phyloP scores from a whole-genome alignment of 1,140 invertebrate species.

The Mamestra configurata region DNA sequence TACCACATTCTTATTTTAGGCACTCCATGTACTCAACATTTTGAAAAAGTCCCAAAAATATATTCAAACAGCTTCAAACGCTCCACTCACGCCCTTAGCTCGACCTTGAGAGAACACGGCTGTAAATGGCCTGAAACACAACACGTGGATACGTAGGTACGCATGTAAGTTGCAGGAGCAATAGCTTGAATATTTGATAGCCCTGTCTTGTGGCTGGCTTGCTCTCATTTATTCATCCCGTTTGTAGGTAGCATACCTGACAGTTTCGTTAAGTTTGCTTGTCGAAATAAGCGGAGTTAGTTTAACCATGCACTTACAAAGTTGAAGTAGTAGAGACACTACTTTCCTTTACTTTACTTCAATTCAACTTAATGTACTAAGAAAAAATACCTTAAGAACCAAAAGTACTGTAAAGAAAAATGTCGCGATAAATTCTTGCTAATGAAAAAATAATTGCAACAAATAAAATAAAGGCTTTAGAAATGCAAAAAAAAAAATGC shows the following conservation, averaged over 20 bases:
- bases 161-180: constrained; percentile 27
- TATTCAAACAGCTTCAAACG: background rate
- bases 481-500: too few species aligned
- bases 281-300: background rate
- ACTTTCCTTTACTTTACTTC: too few species aligned
- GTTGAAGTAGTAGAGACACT: too few species aligned
- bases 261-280: constrained; percentile 1
- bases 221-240: constrained; percentile 32
- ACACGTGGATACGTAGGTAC: background rate
- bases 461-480: too few species aligned
- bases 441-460: too few species aligned
- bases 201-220: constrained; percentile 20
- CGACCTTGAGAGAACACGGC: constrained; percentile 13
- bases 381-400: too few species aligned
- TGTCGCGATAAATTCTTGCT: too few species aligned
- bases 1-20: too few species aligned
- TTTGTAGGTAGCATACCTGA: background rate
- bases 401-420: too few species aligned
- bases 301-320: too few species aligned
- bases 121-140: constrained; percentile 17
- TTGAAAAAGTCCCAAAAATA: background rate
- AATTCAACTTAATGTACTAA: too few species aligned
- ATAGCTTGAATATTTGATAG: constrained; percentile 25
- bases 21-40: too few species aligned
- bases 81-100: background rate